phyloP scores from a whole-genome alignment of 2,797 vertebrate genomes.

The Myioborus miniatus region DNA sequence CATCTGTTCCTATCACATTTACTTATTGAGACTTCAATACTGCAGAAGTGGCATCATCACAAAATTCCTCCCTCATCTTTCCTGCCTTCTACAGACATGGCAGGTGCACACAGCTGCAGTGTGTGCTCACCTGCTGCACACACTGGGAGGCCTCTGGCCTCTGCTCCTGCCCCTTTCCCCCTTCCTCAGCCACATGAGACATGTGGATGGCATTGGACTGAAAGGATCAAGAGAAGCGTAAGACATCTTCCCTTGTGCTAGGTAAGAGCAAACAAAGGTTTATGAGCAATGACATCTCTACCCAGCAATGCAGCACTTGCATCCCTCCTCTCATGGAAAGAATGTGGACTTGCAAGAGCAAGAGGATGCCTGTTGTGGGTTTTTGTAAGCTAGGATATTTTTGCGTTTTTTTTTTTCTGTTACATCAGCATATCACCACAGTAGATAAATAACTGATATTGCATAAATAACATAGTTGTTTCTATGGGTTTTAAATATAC shows the following conservation, averaged over 20 bases:
- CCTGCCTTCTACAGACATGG: not conserved
- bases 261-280: not conserved
- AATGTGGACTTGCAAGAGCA: not conserved
- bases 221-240: not conserved
- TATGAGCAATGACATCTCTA: not conserved
- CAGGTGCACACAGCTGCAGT: not conserved
- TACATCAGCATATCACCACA: not conserved
- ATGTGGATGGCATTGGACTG: not conserved
- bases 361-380: not conserved
- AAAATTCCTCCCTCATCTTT: not conserved
- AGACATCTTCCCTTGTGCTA: not conserved
- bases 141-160: accelerated
- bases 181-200: not conserved
- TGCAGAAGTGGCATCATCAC: not conserved
- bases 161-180: not conserved
- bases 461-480: not conserved
- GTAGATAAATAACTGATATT: not conserved
- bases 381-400: not conserved
- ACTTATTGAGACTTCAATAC: not conserved
- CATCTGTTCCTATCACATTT: not conserved
- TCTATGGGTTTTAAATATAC: not conserved
- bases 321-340: not conserved
- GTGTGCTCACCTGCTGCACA: accelerated
- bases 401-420: too few relatives aligned
- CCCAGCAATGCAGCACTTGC: not conserved